These are phyloP conservation scores for Drosophila kikkawai DNA, from an alignment of 1,140 invertebrate species.

Conservation along the genomic window DNA sequence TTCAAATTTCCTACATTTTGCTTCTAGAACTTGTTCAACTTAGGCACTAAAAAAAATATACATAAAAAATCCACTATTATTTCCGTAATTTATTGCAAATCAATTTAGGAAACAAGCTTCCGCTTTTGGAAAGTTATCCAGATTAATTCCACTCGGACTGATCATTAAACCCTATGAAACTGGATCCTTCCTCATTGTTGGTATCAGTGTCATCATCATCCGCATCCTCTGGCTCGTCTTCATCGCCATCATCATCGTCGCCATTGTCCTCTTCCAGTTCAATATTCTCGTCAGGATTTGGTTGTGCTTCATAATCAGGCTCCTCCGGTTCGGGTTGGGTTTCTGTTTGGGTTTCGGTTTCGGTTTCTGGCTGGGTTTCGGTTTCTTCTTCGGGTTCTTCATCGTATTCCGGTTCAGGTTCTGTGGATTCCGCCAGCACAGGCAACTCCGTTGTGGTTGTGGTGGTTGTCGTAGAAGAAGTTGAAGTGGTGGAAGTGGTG, in stretches of 20 bases:
- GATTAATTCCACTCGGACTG: neutral
- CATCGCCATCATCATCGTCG: neutral
- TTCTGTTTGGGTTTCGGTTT: no score
- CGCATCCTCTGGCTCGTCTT: no score
- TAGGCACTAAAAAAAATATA: neutral
- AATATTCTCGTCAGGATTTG: conserved; percentile 2
- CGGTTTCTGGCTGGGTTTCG: no score
- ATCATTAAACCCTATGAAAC: neutral
- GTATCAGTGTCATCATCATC: neutral
- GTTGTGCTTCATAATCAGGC: neutral
- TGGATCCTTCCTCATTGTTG: neutral
- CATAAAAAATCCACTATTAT: neutral
- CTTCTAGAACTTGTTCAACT: neutral
- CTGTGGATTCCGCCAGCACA: neutral
- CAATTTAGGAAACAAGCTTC: neutral
- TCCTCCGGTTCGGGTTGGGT: neutral
- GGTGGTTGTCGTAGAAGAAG: neutral
- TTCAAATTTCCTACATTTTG: neutral
- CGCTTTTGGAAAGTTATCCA: neutral
- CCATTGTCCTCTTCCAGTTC: neutral
- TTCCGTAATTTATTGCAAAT: neutral
- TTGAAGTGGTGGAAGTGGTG: neutral
- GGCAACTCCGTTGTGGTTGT: conserved; percentile 35
- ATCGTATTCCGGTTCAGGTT: neutral
- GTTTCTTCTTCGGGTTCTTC: neutral